Evolutionary conservation across 2,888 invertebrate genomes (phyloP), one percentile per base, ranked within the genome.

Genomic region (Phrixothrix hirtus): DNA sequence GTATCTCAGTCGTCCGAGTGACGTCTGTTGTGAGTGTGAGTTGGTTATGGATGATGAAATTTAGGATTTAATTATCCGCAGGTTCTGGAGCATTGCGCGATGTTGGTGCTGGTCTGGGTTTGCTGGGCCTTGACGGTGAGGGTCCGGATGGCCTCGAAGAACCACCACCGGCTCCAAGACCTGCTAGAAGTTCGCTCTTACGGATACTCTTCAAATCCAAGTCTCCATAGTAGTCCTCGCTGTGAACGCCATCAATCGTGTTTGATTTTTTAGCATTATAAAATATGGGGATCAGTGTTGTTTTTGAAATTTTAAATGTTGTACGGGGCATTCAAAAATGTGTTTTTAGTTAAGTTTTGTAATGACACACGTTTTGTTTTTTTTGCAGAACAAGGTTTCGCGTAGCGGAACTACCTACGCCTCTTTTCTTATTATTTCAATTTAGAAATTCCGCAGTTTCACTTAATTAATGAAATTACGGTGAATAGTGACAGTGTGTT

Each of bases 151-250:
- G 35, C 25, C 45, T 37, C 15, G 38, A 34, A 3, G 68, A 61
- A 66, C 81, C 79, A 67, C 84, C 82, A 67, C 81, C 80, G 73
- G 79, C 79, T 69, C 84, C 82, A 70, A 89, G 82, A 68, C 92
- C 92, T 70, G 90, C 84, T 74, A 91, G 84, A 68, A 92, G 85
- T 79, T 94, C 93, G 79, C 91, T 91, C 85, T 94, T 94, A 80
- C 92, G 87, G 85, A 93, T 91, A 80, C 87, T 85, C 87, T 94
- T 94, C 83, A 94, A 82, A 80, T 94, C 94, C 86, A 93, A 80
- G 79, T 93, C 93, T 66, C 94, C 94, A 75, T 94, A 94, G 86
- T 94, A 94, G 87, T 94, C 93, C 85, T 94, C 93, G 83, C 94
- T 93, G 89, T 83, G 85, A 82, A 77, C 30, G 15, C 46, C 52